Evolutionary conservation across 2,888 invertebrate genomes (phyloP), one percentile per base, ranked within the genome.

Genomic region (Clitarchus hookeri): DNA sequence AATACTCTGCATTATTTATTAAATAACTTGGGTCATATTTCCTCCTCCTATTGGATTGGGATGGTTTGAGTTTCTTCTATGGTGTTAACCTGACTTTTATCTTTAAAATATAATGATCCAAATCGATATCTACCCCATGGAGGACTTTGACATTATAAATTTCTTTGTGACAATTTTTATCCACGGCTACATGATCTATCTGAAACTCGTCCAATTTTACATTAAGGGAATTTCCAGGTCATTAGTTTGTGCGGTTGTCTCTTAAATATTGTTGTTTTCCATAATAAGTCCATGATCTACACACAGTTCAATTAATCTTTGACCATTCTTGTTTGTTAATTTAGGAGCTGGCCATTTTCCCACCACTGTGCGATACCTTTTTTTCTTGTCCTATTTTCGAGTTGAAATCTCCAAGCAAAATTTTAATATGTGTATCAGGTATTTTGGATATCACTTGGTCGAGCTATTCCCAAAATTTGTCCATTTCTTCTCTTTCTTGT

Each of bases 301-400:
- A n/a, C n/a, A n/a, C n/a, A n/a, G n/a, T n/a, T n/a, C n/a, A n/a
- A n/a, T n/a, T n/a, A n/a, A n/a, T n/a, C n/a, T n/a, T n/a, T n/a
- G n/a, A n/a, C n/a, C n/a, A n/a, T n/a, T n/a, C n/a, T n/a, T n/a
- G n/a, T n/a, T n/a, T n/a, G n/a, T n/a, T n/a, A n/a, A n/a, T n/a
- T n/a, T n/a, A n/a, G n/a, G n/a, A n/a, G n/a, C n/a, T n/a, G n/a
- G n/a, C n/a, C n/a, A 84, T 84, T 48, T 44, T 9, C 84, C 84
- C 12, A 44, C 23, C 25, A 44, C 6, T n/a, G 26, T 44, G 16
- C 84, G 44, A 23, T 44, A 44, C 26, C 53, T n/a, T 44, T n/a
- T 1, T 83, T 84, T 84, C 84, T 84, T 48, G 25, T 26, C 84
- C 44, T 84, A 48, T 23, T 84, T 84, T 26, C 44, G 84, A 13